A percentile compares a stretch with the other conserved stretches of the same genome.
Evolutionary conservation across 2,113 vertebrate genomes (phyloP).

Genomic region (Catagonus wagneri): DNA sequence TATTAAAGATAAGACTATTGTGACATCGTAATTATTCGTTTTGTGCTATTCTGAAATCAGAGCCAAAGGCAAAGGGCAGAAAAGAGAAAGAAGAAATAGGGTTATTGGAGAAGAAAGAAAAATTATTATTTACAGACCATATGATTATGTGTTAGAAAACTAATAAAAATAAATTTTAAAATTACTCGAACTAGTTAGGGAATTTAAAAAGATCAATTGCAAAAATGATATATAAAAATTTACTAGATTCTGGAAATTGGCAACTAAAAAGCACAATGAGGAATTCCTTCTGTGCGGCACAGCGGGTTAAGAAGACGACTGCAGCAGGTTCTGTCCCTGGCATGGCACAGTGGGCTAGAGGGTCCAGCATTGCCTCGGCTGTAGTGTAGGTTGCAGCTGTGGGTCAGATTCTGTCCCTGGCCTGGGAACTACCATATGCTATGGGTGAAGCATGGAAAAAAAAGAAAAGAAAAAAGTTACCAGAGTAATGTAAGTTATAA

Average conservation of each 20-base stretch:
- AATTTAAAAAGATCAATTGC: conserved; percentile 18
- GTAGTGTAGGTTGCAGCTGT: too few species aligned
- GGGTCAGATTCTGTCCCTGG: too few species aligned
- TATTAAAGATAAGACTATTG: background rate
- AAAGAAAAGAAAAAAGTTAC: background rate
- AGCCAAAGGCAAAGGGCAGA: background rate
- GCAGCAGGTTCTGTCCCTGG: too few species aligned
- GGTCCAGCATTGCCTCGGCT: too few species aligned
- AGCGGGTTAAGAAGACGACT: too few species aligned
- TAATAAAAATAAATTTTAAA: background rate
- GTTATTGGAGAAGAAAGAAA: conserved; percentile 15
- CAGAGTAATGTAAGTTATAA: conserved; percentile 18
- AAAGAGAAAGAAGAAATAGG: conserved; percentile 24
- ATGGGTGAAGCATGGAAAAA: too few species aligned
- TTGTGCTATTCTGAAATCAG: background rate
- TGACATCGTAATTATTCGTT: background rate
- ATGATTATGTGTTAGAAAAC: background rate
- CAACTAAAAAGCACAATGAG: background rate
- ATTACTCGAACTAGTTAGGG: conserved; percentile 39
- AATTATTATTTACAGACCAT: background rate
- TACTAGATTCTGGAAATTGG: background rate
- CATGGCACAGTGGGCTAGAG: too few species aligned
- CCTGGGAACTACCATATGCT: too few species aligned
- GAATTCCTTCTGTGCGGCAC: too few species aligned
- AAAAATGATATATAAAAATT: conserved; percentile 15